These are phyloP conservation scores for Drosophila nigromelanica DNA, from an alignment of 1,140 invertebrate genomes.

Conservation along the genomic window DNA sequence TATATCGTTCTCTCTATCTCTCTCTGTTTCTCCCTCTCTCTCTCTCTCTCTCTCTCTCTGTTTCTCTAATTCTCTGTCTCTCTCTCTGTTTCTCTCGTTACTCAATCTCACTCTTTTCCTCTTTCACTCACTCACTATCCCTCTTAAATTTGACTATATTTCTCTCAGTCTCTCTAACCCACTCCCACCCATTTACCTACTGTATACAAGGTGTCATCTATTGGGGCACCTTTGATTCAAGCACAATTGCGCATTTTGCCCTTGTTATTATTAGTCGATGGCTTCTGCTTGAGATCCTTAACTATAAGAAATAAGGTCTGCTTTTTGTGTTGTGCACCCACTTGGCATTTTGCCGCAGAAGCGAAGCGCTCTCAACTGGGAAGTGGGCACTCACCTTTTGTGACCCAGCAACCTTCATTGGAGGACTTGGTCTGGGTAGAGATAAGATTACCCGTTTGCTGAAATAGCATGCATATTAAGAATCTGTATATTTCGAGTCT, in stretches of 20 bases:
- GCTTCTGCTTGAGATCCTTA: too few species aligned
- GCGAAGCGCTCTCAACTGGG: not conserved
- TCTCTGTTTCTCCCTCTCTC: not conserved
- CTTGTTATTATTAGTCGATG: too few species aligned
- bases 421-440: not conserved
- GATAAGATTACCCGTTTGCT: not conserved
- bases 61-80: not conserved
- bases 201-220: not conserved
- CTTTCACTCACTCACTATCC: not conserved
- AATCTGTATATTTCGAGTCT: constrained; percentile 4
- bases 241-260: not conserved
- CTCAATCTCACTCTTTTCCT: too few species aligned
- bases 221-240: not conserved
- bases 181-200: too few species aligned
- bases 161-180: too few species aligned
- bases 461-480: not conserved
- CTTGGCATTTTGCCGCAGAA: not conserved
- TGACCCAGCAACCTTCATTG: constrained; percentile 9
- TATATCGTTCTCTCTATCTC: not conserved
- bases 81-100: not conserved
- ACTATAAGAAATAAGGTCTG: not conserved
- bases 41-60: not conserved
- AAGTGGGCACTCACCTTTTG: not conserved
- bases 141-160: too few species aligned
- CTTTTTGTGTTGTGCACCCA: not conserved